Percentiles rank a stretch among this genome's conserved stretches.
Conservation (phyloP, 2,797 vertebrate genomes). For the Anguilla obscura region DNA sequence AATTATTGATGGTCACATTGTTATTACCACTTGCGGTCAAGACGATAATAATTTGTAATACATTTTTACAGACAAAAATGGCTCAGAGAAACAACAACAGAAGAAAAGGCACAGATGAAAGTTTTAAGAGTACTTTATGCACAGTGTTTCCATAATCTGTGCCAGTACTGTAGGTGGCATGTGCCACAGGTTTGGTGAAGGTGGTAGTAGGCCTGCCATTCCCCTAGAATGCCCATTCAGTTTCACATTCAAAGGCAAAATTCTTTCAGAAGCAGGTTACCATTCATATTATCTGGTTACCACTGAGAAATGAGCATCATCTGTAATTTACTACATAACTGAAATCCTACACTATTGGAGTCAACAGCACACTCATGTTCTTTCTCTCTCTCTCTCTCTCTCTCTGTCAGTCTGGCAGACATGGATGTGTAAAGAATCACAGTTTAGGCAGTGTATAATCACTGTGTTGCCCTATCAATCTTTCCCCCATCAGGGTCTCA, state of each 20-base stretch:
- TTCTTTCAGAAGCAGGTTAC: neutral
- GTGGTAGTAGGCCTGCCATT: neutral
- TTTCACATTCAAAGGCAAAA: neutral
- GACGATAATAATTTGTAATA: too few relatives aligned
- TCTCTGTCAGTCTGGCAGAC: neutral
- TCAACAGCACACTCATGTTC: neutral
- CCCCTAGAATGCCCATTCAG: neutral
- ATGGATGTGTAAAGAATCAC: slow-evolving; percentile 1
- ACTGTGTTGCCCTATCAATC: neutral
- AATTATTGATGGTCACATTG: too few relatives aligned
- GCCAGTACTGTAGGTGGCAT: neutral
- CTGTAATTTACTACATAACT: neutral
- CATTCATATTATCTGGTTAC: neutral
- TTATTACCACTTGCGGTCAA: too few relatives aligned
- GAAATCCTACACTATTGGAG: neutral
- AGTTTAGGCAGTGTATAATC: slow-evolving; percentile 11
- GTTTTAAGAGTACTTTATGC: too few relatives aligned
- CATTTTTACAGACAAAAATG: too few relatives aligned
- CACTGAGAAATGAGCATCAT: neutral
- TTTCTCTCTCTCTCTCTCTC: neutral
- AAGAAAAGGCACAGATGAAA: too few relatives aligned
- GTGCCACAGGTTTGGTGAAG: neutral
- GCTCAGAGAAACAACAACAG: too few relatives aligned
- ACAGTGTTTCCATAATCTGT: too few relatives aligned
- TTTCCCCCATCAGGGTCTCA: neutral